These are phyloP conservation scores for Grammomys dolichurus DNA, from an alignment of 2,113 vertebrate species.

Conservation along the genomic window DNA sequence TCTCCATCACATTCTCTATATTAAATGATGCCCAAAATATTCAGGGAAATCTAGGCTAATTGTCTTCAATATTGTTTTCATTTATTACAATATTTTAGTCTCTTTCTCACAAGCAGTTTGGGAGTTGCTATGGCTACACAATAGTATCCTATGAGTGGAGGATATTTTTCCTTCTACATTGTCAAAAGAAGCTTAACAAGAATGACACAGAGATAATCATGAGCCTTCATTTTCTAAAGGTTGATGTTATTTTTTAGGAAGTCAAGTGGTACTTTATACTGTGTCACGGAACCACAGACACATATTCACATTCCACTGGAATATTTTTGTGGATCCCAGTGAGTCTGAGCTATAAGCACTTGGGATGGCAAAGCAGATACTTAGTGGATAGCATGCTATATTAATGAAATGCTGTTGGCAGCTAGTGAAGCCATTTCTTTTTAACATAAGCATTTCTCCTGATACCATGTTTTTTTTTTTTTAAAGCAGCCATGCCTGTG, in stretches of 20 bases:
- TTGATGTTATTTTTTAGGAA: not conserved
- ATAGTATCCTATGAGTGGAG: constrained; percentile 43
- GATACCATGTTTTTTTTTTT: not conserved
- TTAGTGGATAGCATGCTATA: not conserved
- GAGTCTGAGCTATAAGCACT: not conserved
- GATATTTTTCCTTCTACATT: constrained; percentile 37
- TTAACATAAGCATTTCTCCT: not conserved
- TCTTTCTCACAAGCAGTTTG: constrained; percentile 59
- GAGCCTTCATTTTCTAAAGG: constrained; percentile 68
- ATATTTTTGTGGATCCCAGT: not conserved
- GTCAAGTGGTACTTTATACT: constrained; percentile 24
- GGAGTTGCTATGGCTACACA: constrained; percentile 20
- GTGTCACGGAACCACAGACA: constrained; percentile 40
- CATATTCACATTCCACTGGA: not conserved
- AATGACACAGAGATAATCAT: constrained; percentile 61
- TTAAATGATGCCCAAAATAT: constrained; percentile 52
- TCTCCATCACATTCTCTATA: constrained; percentile 6
- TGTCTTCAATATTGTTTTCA: constrained; percentile 42
- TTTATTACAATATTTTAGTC: constrained; percentile 69
- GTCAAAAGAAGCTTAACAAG: constrained; percentile 70
- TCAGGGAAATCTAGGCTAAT: constrained; percentile 49
- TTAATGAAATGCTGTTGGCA: constrained; percentile 22
- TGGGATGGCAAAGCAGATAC: not conserved
- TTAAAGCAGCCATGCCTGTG: not conserved
- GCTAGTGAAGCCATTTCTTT: not conserved